Evolutionary conservation across 2,113 vertebrate genomes (phyloP), one percentile per base, ranked within the genome.

Genomic region (Neopipo cinnamomea): DNA sequence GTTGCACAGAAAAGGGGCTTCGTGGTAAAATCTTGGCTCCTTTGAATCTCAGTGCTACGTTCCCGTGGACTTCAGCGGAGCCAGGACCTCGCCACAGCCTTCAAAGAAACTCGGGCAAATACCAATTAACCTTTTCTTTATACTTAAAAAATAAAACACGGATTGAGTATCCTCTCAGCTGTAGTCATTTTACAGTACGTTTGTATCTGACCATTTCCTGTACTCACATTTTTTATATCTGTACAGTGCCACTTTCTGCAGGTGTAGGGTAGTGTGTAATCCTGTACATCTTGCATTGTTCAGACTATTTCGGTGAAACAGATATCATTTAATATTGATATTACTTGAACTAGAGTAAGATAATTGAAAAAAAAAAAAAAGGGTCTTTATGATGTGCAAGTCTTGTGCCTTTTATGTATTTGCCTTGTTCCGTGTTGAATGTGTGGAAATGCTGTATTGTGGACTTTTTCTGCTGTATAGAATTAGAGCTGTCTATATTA

Each of bases 381-480:
- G 97, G 98, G 97, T 98, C 97, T 97, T 97, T 97, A 98, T 97
- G 97, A 98, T 99, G 98, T 99, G 98, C 98, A 97, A 98, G 99
- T 99, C 98, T 98, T 98, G 98, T 99, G 99, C 98, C 99, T 99
- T 99, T 98, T 98, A 98, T 98, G 98, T 98, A 98, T 98, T 98
- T 98, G 98, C 98, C 99, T 98, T 98, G 98, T 99, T 99, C 97
- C 71, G 98, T 99, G 98, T 99, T 98, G 98, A 99, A 99, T 98
- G 98, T 99, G 98, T 99, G 98, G 95, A 98, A 98, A 98, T 98
- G 98, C 97, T 97, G 97, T 98, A 98, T 97, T 78, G 98, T 99
- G 98, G 97, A 98, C 97, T 98, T 98, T 98, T 98, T 93, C 97
- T 98, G 97, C 98, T 98, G 94, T 98, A 98, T 98, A 97, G 93